phyloP scores from a whole-genome alignment of 2,888 invertebrate species.

The Lasioglossum figueresi region DNA sequence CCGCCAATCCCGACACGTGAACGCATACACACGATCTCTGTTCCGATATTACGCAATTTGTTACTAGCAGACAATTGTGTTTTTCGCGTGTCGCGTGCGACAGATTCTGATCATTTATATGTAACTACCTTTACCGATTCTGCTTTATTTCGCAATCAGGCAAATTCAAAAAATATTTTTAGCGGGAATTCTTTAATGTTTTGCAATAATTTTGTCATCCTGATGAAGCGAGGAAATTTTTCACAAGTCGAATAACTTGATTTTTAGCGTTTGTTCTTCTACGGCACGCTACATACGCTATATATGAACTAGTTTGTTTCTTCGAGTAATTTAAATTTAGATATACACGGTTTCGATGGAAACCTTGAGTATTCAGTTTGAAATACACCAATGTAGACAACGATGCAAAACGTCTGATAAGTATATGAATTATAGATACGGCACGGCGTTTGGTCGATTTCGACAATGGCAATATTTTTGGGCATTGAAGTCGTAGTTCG shows the following conservation, averaged over 20 bases:
- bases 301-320: no score
- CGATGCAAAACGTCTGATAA: neutral
- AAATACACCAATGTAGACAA: neutral
- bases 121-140: neutral
- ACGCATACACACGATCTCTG: neutral
- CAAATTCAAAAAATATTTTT: neutral
- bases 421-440: neutral
- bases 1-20: neutral
- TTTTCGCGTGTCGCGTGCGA: neutral
- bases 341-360: no score
- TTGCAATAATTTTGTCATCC: no score
- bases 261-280: no score
- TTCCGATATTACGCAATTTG: neutral
- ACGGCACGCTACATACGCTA: no score
- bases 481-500: no score
- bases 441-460: neutral
- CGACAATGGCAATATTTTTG: neutral
- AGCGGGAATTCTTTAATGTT: neutral
- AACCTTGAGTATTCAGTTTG: no score
- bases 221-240: no score
- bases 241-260: no score
- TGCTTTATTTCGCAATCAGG: neutral
- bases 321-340: no score
- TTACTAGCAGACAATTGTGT: neutral
- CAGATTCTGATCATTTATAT: neutral